Conservation (phyloP, 2,888 invertebrate genomes). For the Chymomyza caudatula region DNA sequence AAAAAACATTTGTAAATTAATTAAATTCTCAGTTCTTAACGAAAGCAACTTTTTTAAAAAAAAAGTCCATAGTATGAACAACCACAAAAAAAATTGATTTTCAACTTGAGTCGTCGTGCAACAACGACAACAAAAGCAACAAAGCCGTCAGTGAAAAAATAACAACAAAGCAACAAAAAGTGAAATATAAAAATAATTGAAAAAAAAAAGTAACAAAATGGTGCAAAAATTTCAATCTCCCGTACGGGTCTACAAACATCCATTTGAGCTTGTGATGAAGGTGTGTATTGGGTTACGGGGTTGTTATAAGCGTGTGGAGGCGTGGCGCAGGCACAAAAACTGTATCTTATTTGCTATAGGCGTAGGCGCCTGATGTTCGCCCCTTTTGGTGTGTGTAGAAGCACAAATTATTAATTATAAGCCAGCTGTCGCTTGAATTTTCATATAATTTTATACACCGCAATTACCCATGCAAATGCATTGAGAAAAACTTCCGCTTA, state of each 20-base stretch:
- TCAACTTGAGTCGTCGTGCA: constrained; percentile 13
- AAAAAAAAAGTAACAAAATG: constrained; percentile 80
- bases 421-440: constrained; percentile 16
- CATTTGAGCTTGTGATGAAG: constrained; percentile 97
- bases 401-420: constrained; percentile 22
- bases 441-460: background rate
- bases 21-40: background rate
- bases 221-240: constrained; percentile 97
- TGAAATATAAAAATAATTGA: constrained; percentile 43
- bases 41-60: background rate
- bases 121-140: constrained; percentile 18
- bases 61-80: constrained; percentile 1
- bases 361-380: constrained; percentile 15
- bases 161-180: constrained; percentile 17
- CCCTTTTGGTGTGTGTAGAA: background rate
- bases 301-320: background rate
- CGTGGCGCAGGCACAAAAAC: background rate
- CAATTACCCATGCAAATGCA: background rate
- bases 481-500: background rate
- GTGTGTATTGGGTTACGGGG: constrained; percentile 81
- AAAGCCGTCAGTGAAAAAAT: background rate
- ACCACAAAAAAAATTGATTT: constrained; percentile 4
- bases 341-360: constrained; percentile 17
- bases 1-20: background rate
- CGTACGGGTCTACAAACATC: constrained; percentile 95